Evolutionary conservation across 1,140 invertebrate genomes (phyloP).

Genomic region (Hylaeus volcanicus): DNA sequence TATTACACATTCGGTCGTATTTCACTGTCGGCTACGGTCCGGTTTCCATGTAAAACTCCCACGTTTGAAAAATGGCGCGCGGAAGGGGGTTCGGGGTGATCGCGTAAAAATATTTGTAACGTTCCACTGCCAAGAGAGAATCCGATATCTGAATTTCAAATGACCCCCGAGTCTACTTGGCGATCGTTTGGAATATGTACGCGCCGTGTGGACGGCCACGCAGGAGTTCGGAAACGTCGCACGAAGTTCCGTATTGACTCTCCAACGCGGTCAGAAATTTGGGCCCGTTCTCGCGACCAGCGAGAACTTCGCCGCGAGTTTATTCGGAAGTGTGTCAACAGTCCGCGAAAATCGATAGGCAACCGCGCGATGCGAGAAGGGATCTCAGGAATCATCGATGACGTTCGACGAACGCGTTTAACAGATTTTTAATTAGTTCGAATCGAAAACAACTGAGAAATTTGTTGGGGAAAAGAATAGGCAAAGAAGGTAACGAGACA

Average conservation of each 20-base stretch:
- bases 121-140: neutral
- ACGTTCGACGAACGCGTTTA: too few relatives aligned
- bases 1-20: neutral
- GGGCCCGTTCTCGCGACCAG: neutral
- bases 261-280: neutral
- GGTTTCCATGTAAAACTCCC: neutral
- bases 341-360: slow-evolving; percentile 1
- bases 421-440: too few relatives aligned
- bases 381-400: neutral
- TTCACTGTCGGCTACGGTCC: slow-evolving; percentile 6
- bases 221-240: neutral
- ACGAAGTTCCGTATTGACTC: slow-evolving; percentile 1
- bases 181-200: slow-evolving; percentile 26
- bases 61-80: neutral
- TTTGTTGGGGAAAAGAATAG: too few relatives aligned
- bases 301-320: neutral
- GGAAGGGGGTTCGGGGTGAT: neutral
- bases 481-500: too few relatives aligned
- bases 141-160: slow-evolving; percentile 12
- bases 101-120: slow-evolving; percentile 10
- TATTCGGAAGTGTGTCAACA: slow-evolving; percentile 22
- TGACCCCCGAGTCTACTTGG: slow-evolving; percentile 4
- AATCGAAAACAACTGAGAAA: too few relatives aligned
- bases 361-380: neutral
- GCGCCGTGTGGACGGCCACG: neutral